A percentile compares a stretch with the other conserved stretches of the same genome.
Evolutionary conservation across 2,113 vertebrate genomes (phyloP).

Genomic region (Bos javanicus): DNA sequence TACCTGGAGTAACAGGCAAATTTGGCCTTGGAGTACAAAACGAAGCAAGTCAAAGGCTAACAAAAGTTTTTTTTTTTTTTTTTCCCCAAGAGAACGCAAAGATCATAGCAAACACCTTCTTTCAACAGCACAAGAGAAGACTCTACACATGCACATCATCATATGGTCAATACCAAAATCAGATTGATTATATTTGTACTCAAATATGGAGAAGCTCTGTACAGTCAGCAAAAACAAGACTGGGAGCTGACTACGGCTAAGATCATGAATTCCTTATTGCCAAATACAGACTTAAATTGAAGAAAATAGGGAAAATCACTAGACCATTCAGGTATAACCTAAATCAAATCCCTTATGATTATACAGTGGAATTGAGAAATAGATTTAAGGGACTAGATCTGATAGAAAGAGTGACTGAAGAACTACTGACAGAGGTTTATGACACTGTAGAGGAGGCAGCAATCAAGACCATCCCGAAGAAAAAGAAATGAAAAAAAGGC

Average conservation of each 20-base stretch:
- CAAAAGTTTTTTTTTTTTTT: neutral
- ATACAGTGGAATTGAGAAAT: neutral
- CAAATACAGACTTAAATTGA: neutral
- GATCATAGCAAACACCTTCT: neutral
- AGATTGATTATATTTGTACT: neutral
- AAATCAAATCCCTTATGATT: neutral
- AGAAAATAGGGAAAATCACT: neutral
- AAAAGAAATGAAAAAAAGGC: neutral
- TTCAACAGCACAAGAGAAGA: neutral
- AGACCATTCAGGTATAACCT: neutral
- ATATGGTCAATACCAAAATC: neutral
- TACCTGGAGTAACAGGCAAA: neutral
- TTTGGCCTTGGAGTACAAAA: neutral
- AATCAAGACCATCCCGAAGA: neutral
- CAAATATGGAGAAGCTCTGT: neutral
- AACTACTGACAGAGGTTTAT: neutral
- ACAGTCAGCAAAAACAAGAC: neutral
- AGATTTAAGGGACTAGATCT: neutral
- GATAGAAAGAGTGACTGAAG: neutral
- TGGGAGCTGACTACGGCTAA: neutral
- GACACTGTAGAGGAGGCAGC: neutral
- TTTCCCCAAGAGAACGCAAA: neutral
- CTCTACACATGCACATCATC: neutral
- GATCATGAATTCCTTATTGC: neutral
- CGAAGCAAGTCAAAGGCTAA: neutral